A percentile compares a stretch with the other conserved stretches of the same genome.
phyloP scores from a whole-genome alignment of 2,888 invertebrate species.

The Dasypogon diadema region DNA sequence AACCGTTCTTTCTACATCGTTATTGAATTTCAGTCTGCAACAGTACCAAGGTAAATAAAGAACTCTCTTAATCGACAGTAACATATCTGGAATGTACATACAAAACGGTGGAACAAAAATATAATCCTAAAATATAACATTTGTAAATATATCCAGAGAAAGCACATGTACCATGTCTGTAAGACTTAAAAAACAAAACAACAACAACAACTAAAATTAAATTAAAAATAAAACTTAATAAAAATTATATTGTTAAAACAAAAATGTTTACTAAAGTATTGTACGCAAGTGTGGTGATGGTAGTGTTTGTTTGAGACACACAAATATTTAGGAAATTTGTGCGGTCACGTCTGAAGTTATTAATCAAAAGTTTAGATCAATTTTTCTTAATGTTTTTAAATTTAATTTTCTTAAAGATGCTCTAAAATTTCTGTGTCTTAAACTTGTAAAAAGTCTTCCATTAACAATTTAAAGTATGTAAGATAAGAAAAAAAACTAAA shows the following conservation, averaged over 20 bases:
- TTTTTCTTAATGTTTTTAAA: not conserved
- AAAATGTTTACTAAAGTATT: not conserved
- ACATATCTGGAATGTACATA: slow-evolving; percentile 6
- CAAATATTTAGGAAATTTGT: not conserved
- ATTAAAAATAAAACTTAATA: not conserved
- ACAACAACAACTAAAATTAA: not conserved
- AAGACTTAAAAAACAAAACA: not conserved
- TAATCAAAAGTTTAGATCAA: not conserved
- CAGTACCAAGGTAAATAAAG: not conserved
- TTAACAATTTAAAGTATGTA: slow-evolving; percentile 60
- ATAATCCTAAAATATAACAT: not conserved
- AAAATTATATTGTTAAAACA: not conserved
- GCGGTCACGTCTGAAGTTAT: not conserved
- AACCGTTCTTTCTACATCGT: not conserved
- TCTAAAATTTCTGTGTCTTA: slow-evolving; percentile 69
- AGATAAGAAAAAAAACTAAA: slow-evolving; percentile 12
- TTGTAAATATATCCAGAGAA: slow-evolving; percentile 8
- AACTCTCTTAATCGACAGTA: not conserved
- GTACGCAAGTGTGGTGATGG: not conserved
- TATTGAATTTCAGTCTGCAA: not conserved
- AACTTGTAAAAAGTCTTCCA: slow-evolving; percentile 70
- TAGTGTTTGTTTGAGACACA: slow-evolving; percentile 11
- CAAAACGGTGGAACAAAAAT: not conserved
- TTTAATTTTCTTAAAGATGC: slow-evolving; percentile 56
- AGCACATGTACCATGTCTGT: not conserved